Base-by-base conservation (phyloP, 2,888 invertebrate species). In the Chrysodeixis includens region DNA sequence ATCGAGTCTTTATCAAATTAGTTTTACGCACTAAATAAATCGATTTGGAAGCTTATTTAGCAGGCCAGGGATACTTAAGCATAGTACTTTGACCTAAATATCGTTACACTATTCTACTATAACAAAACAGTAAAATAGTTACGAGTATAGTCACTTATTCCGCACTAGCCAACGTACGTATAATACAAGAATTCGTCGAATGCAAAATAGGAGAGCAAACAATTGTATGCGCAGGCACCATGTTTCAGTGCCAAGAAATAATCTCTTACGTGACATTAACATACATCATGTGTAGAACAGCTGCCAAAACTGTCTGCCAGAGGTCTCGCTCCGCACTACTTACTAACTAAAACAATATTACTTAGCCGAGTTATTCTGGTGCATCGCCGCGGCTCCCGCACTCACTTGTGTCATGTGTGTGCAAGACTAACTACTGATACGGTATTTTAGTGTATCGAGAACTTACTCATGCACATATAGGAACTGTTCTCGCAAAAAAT, bases 241-340 rank as follows among this genome's bases (percentile, higher is more conserved):
- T 86, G 90, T 89, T 84, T 86, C 88, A 83, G 88, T 92, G 94
- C 94, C 94, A 93, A 94, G 92, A 91, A 92, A 93, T 94, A 94
- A 94, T 93, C 93, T 93, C 91, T 88, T 89, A 92, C 84, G 88
- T 91, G 93, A 93, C 93, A 93, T 90, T 92, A 93, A 90, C 93
- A 93, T 94, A 92, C 90, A 93, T 94, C 94, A 93, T 92, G 88
- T 80, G 85, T 81, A 76, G 84, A 88, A 83, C 87, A 90, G 89
- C 88, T 93, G 93, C 93, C 93, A 93, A 93, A 92, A 90, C 87
- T 90, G 90, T 90, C 90, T 90, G 89, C 90, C 88, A 82, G 88
- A 78, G 85, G 86, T 86, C 88, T 83, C 81, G 83, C 84, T 82
- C 87, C 82, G 83, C 84, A 83, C 88, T 86, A 90, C 89, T 91